Base-by-base conservation (phyloP, 2,888 invertebrate species). In the Drosophila parthenogenetica region DNA sequence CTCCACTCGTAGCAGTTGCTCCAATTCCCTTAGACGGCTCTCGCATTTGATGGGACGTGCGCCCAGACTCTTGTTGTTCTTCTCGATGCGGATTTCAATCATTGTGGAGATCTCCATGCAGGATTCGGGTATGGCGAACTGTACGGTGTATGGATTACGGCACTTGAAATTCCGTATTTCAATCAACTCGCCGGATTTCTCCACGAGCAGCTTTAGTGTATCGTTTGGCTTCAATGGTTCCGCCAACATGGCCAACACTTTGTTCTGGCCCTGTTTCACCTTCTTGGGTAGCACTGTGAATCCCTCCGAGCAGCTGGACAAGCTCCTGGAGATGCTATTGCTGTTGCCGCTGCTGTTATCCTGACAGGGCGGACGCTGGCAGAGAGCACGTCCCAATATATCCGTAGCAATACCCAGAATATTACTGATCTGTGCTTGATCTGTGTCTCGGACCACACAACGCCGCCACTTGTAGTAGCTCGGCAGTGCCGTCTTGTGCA, bases 11-110 rank as follows among this genome's bases (percentile, higher is more conserved):
- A 97, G 93, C 81, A 97, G 93, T 86, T 97, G 96, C 90, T 97
- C 97, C 59, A 97, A 93, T 90, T 97, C 97, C 35, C 96, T 93
- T 57, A 97, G 93, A 60, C 96, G 94, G 87, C 97, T 97, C 92
- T 97, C 97, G 92, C 97, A 97, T 91, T 97, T 97, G 79, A 97
- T 95, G 84, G 96, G 96, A n/a, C 96, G 93, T 45, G 95, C 94
- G 0, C 97, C 97, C 19, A 97, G 93, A 5, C 96, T 94, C 87
- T 94, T 95, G 3, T 96, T 96, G 88, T 97, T 97, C 90, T 96
- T 96, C 89, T 95, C 95, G 42, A 97, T 95, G 46, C 96, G 94
- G 32, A 97, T 95, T 90, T 96, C 96, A 13, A 97, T 95, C 87
- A 97, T 94, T 93, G 96, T 96, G 2, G 96, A 97, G 1, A 96